Percentiles rank a stretch among this genome's conserved stretches.
Evolutionary conservation across 2,113 vertebrate genomes (phyloP).

Genomic region (Xerus inauris): DNA sequence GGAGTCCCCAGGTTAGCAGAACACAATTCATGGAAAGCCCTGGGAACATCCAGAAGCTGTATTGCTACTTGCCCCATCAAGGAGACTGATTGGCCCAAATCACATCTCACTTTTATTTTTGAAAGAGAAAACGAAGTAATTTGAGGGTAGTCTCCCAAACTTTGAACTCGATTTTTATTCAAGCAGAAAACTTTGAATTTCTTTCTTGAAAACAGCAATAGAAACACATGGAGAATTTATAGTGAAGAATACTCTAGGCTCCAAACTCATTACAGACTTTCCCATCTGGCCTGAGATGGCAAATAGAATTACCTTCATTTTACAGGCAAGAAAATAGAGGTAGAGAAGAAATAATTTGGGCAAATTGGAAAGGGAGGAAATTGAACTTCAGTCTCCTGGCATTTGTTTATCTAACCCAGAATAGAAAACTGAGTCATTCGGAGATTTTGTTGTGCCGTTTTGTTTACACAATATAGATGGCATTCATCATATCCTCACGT

Average conservation of each 20-base stretch:
- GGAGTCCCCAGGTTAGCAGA: conserved; percentile 54
- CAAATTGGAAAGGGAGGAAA: conserved; percentile 65
- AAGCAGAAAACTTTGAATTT: conserved; percentile 58
- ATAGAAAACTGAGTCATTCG: background rate
- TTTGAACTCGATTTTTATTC: conserved; percentile 31
- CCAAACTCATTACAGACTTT: conserved; percentile 67
- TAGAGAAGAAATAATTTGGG: conserved; percentile 67
- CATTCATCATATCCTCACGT: background rate
- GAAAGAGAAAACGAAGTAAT: conserved; percentile 59
- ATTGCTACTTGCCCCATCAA: conserved; percentile 29
- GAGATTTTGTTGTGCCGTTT: conserved; percentile 15
- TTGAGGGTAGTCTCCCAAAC: conserved; percentile 21
- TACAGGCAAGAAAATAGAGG: conserved; percentile 63
- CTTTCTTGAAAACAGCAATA: conserved; percentile 41
- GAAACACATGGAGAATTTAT: conserved; percentile 68
- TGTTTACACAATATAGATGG: conserved; percentile 13
- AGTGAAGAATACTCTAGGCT: conserved; percentile 62
- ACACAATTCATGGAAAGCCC: conserved; percentile 59
- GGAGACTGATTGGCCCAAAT: conserved; percentile 45
- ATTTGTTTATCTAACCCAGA: conserved; percentile 39
- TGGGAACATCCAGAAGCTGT: conserved; percentile 35
- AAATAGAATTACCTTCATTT: conserved; percentile 74
- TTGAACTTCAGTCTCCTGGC: conserved; percentile 3
- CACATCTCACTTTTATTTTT: conserved; percentile 50
- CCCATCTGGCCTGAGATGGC: conserved; percentile 63